phyloP scores from a whole-genome alignment of 2,797 vertebrate species.

The Ptychadena robeensis region DNA sequence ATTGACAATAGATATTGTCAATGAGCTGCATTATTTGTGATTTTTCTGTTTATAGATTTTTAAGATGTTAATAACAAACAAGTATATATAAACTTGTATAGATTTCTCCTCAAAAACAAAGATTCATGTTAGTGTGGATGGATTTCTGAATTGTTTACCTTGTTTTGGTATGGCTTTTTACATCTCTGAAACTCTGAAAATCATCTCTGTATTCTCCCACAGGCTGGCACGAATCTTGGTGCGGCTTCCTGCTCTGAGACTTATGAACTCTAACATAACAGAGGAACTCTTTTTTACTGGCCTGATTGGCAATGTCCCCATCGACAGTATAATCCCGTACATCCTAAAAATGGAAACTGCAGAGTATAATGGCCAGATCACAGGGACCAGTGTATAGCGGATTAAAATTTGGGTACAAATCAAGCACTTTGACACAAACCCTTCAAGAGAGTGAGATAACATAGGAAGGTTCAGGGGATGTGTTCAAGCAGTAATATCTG shows the following conservation, averaged over 20 bases:
- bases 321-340: conserved; percentile 99
- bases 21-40: no score
- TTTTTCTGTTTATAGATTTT: no score
- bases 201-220: conserved; percentile 60
- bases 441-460: conserved; percentile 4
- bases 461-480: conserved; percentile 27
- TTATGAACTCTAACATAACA: conserved; percentile 96
- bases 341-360: conserved; percentile 99
- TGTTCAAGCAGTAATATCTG: conserved; percentile 2
- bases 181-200: background rate
- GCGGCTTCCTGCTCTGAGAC: conserved; percentile 91
- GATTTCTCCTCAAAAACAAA: no score
- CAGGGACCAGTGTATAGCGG: conserved; percentile 77
- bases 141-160: background rate
- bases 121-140: no score
- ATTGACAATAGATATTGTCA: no score
- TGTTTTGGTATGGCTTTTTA: background rate
- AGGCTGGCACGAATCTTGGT: conserved; percentile 95
- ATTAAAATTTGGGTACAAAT: conserved; percentile 7
- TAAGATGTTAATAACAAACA: no score
- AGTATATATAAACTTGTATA: no score
- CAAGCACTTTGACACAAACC: conserved; percentile 45
- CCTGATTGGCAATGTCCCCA: conserved; percentile 96
- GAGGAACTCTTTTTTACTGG: conserved; percentile 99
- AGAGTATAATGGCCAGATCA: conserved; percentile 96